phyloP scores from a whole-genome alignment of 2,797 vertebrate species.

The Macroramphosus scolopax region DNA sequence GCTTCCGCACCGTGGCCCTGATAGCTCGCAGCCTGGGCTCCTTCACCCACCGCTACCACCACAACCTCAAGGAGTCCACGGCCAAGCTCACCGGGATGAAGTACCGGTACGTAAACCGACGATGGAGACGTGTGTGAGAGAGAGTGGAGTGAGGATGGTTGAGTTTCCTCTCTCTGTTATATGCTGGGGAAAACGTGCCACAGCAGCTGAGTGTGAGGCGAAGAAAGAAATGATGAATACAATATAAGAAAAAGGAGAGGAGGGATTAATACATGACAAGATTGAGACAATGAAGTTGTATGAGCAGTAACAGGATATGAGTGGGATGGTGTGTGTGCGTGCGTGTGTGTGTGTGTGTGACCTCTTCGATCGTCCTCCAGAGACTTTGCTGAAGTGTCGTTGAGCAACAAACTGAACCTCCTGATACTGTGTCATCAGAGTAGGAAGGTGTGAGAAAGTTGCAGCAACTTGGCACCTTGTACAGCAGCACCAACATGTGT shows the following conservation, averaged over 20 bases:
- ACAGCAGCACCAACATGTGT: too few species aligned
- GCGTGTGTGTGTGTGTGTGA: slow-evolving; percentile 19
- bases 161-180: too few species aligned
- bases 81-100: slow-evolving; percentile 99
- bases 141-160: not conserved
- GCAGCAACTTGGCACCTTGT: too few species aligned
- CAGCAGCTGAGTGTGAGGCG: too few species aligned
- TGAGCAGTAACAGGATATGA: slow-evolving; percentile 53
- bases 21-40: slow-evolving; percentile 95
- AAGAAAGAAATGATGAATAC: not conserved
- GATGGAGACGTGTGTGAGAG: slow-evolving; percentile 23
- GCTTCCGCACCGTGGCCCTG: slow-evolving; percentile 95
- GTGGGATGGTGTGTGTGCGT: slow-evolving; percentile 46
- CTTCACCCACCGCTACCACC: slow-evolving; percentile 94
- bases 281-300: slow-evolving; percentile 25
- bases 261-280: not conserved
- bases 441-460: too few species aligned
- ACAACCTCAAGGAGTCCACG: slow-evolving; percentile 97
- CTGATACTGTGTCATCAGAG: too few species aligned
- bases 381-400: too few species aligned
- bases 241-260: not conserved
- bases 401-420: too few species aligned
- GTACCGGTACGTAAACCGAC: slow-evolving; percentile 82
- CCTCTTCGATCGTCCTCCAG: too few species aligned
- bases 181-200: too few species aligned